Percentiles rank a stretch among this genome's conserved stretches.
Conservation (phyloP, 2,888 invertebrate species). For the Melanostoma scalare region DNA sequence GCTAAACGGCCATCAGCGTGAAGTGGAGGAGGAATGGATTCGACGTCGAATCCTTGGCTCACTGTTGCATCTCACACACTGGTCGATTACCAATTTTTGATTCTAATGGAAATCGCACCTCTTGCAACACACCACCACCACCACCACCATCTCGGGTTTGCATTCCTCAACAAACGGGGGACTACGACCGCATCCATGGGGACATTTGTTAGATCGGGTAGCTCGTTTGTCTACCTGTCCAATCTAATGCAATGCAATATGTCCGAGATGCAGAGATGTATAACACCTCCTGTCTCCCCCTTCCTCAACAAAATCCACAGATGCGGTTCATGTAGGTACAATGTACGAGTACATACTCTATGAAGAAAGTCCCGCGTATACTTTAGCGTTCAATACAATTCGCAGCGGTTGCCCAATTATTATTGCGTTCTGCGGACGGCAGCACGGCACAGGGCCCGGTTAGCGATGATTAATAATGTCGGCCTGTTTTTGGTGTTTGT, state of each 20-base stretch:
- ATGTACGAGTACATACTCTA: neutral
- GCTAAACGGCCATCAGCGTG: neutral
- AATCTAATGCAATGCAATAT: slow-evolving; percentile 70
- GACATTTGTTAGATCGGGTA: slow-evolving; percentile 68
- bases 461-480: slow-evolving; percentile 71
- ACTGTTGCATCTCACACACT: slow-evolving; percentile 43
- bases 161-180: slow-evolving; percentile 31
- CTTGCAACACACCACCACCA: slow-evolving; percentile 9
- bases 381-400: slow-evolving; percentile 54
- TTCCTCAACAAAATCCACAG: neutral
- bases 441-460: slow-evolving; percentile 52
- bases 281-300: slow-evolving; percentile 59
- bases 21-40: slow-evolving; percentile 26
- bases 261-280: slow-evolving; percentile 62
- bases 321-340: slow-evolving; percentile 22
- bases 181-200: slow-evolving; percentile 56
- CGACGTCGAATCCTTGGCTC: slow-evolving; percentile 18
- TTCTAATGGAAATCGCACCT: slow-evolving; percentile 70
- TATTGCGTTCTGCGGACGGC: slow-evolving; percentile 62
- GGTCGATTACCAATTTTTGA: slow-evolving; percentile 70
- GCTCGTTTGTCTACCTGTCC: slow-evolving; percentile 69
- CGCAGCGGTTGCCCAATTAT: slow-evolving; percentile 72
- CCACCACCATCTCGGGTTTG: neutral
- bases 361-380: slow-evolving; percentile 27
- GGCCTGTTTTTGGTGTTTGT: slow-evolving; percentile 42